These are phyloP conservation scores for Oxyruncus cristatus DNA, from an alignment of 2,113 vertebrate genomes.

Conservation along the genomic window DNA sequence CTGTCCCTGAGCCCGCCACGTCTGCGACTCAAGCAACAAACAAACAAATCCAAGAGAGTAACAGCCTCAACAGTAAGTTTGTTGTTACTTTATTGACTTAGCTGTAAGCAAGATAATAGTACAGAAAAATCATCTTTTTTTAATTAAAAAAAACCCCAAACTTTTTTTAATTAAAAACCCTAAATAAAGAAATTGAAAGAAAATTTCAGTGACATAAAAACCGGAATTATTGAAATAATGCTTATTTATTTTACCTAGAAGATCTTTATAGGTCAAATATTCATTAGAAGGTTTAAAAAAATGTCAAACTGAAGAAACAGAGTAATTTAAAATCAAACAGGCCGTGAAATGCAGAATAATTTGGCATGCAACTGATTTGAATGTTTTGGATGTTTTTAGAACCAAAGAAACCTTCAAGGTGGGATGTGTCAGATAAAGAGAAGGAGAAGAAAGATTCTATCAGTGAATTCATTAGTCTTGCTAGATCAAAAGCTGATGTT, in stretches of 20 bases:
- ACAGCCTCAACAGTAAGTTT: slow-evolving; percentile 68
- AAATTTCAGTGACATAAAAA: background rate
- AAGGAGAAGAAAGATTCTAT: slow-evolving; percentile 76
- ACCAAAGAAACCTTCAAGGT: slow-evolving; percentile 83
- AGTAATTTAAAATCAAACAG: background rate
- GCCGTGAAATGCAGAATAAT: background rate
- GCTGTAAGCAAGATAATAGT: background rate
- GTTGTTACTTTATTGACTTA: background rate
- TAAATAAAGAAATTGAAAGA: background rate
- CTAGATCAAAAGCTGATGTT: slow-evolving; percentile 69
- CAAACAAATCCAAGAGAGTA: slow-evolving; percentile 20
- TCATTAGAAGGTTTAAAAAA: background rate
- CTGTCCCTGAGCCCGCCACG: slow-evolving; percentile 70
- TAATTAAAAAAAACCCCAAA: too few relatives aligned
- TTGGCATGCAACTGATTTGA: background rate
- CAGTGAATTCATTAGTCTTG: slow-evolving; percentile 78
- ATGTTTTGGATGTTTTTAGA: slow-evolving; percentile 55
- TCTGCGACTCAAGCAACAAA: background rate
- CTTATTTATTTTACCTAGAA: background rate
- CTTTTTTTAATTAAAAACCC: background rate
- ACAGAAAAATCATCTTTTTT: background rate
- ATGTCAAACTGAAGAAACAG: background rate
- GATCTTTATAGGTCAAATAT: background rate
- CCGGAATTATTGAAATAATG: background rate
- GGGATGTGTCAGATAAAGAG: slow-evolving; percentile 83